Evolutionary conservation across 2,888 invertebrate genomes (phyloP).

Genomic region (Frankliniella fusca): DNA sequence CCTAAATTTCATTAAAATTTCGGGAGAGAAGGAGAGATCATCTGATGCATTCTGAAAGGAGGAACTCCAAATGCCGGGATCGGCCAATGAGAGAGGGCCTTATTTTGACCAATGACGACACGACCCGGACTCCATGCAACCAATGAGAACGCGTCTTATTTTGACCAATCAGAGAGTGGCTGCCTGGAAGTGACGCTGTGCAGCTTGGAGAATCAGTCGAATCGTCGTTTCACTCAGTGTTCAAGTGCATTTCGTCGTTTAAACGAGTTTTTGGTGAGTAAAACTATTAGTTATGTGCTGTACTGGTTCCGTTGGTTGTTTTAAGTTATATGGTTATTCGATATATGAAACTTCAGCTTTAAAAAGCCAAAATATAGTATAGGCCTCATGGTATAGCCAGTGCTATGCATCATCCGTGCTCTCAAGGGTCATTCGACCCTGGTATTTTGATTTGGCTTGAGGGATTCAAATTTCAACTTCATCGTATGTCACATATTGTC

Average conservation of each 20-base stretch:
- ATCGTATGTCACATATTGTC: too few species aligned
- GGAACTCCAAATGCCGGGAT: neutral
- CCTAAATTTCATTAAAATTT: neutral
- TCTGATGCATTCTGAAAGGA: slow-evolving; percentile 23
- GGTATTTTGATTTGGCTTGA: neutral
- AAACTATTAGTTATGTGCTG: neutral
- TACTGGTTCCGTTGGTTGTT: neutral
- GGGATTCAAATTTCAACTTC: too few species aligned
- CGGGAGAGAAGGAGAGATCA: neutral
- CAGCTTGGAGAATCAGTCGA: slow-evolving; percentile 6
- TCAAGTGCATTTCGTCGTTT: neutral
- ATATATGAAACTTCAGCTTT: neutral
- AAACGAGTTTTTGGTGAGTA: neutral
- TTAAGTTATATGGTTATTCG: neutral
- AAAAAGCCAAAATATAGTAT: neutral
- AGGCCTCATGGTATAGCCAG: neutral
- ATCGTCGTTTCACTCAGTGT: neutral
- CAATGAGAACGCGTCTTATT: slow-evolving; percentile 37
- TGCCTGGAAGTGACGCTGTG: slow-evolving; percentile 23
- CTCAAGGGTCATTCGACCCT: neutral
- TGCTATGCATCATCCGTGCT: neutral
- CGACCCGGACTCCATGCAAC: slow-evolving; percentile 17
- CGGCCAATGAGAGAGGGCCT: slow-evolving; percentile 37
- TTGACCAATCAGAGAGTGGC: slow-evolving; percentile 37
- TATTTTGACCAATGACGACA: slow-evolving; percentile 39